Base-by-base conservation (phyloP, 1,140 invertebrate species). In the Scaptomyza hsui region DNA sequence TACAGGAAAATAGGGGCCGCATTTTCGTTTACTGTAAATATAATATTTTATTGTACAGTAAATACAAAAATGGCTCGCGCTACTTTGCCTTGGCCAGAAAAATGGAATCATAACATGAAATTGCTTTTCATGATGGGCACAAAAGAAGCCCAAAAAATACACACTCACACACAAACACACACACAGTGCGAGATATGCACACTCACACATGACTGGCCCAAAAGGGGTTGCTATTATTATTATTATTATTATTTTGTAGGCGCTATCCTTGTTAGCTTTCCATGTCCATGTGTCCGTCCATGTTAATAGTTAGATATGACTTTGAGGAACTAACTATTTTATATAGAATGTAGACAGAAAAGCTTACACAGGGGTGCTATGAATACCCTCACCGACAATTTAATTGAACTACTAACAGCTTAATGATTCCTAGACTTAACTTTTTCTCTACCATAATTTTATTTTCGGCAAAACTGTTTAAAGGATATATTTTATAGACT, bases 11-110 rank as follows among this genome's bases (percentile, higher is more conserved):
- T 72, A 44, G 49, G 52, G 61, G 57, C 60, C 52, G 48, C 67
- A 75, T 75, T 81, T 82, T 75, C 64, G 68, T 78, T 72, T 70
- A 82, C 78, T 82, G 82, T 89, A 82, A 88, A 88, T 88, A 88
- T 88, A 78, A 88, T 88, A 89, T 88, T 88, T 88, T 88, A 88
- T 88, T 88, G 75, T 78, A 71, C 75, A 88, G 82, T 78, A 88
- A 78, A 82, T 70, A 88, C 44, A 78, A 65, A 70, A 75, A 72
- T 72, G 82, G 78, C n/a, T n/a, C 63, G 65, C 71, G 71, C 71
- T 75, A 69, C 68, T 68, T 85, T 53, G 64, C 73, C 77, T 81
- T 85, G 77, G 81, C 77, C 73, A 57, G 52, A 55, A 81, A 85
- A 85, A 86, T 77, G 81, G 74, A 88, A 82, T 88, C 82, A 88